phyloP scores from a whole-genome alignment of 1,140 invertebrate species.

The Scaptomyza graminum region DNA sequence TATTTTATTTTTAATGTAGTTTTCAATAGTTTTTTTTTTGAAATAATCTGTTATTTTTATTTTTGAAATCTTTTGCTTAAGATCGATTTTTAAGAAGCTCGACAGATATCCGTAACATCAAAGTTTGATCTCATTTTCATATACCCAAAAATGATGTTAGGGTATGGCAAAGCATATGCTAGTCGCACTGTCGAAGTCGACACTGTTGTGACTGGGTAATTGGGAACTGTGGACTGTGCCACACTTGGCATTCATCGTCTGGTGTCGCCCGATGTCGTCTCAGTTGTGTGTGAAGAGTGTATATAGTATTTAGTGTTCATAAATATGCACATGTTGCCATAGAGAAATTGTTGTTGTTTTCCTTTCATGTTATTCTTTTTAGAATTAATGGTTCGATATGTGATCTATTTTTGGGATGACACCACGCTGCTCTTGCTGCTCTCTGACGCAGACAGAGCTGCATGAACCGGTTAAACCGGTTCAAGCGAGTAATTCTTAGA shows the following conservation, averaged over 20 bases:
- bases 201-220: slow-evolving; percentile 1
- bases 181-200: not conserved
- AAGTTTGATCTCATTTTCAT: not conserved
- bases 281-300: not conserved
- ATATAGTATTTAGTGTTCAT: slow-evolving; percentile 16
- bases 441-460: slow-evolving; percentile 28
- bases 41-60: too few relatives aligned
- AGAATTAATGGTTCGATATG: slow-evolving; percentile 43
- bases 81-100: too few relatives aligned
- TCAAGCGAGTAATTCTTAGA: not conserved
- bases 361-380: slow-evolving; percentile 21
- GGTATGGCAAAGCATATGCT: slow-evolving; percentile 8
- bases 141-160: not conserved
- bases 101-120: not conserved
- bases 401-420: slow-evolving; percentile 42
- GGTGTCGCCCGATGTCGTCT: too few relatives aligned
- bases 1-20: too few relatives aligned
- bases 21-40: too few relatives aligned
- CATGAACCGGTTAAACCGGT: slow-evolving; percentile 10
- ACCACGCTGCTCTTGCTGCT: slow-evolving; percentile 10
- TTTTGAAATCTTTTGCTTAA: too few relatives aligned
- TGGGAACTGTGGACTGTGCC: slow-evolving; percentile 2
- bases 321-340: slow-evolving; percentile 3
- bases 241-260: slow-evolving; percentile 10
- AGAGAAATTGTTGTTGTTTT: slow-evolving; percentile 11